These are phyloP conservation scores for Danio kyathit DNA, from an alignment of 2,797 vertebrate genomes.

Conservation along the genomic window DNA sequence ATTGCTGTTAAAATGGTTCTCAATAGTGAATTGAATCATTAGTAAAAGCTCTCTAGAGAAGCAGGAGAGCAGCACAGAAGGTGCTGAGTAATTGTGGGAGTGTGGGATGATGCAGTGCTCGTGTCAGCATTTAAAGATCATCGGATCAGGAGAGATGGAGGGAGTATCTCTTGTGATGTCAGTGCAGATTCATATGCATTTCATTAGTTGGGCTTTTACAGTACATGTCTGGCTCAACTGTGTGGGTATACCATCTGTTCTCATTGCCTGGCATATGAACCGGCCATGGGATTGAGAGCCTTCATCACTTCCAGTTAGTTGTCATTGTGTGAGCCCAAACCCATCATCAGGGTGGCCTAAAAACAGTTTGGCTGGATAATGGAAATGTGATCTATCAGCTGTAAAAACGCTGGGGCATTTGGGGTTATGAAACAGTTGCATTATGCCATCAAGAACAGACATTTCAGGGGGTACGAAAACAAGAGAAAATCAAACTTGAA, in stretches of 20 bases:
- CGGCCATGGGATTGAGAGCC: constrained; percentile 11
- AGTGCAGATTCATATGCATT: constrained; percentile 37
- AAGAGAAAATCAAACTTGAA: constrained; percentile 11
- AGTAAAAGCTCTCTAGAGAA: constrained; percentile 6
- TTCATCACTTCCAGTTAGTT: constrained; percentile 36
- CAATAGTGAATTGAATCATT: constrained; percentile 21
- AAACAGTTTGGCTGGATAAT: constrained; percentile 13
- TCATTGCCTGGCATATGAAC: constrained; percentile 45
- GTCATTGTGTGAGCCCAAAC: constrained; percentile 18
- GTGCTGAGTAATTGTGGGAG: constrained; percentile 31
- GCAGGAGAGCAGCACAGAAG: background rate
- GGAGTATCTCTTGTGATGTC: constrained; percentile 21
- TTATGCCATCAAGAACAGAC: background rate
- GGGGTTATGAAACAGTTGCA: constrained; percentile 24
- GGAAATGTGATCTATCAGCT: constrained; percentile 15
- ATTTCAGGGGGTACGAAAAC: background rate
- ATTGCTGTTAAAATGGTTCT: constrained; percentile 17
- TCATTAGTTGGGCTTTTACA: constrained; percentile 49
- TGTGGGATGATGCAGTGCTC: constrained; percentile 12
- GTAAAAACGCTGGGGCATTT: constrained; percentile 21
- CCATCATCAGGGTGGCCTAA: background rate
- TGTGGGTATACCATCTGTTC: constrained; percentile 46
- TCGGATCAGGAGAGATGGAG: background rate
- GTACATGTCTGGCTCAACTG: background rate
- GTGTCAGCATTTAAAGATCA: constrained; percentile 28